Evolutionary conservation across 2,888 invertebrate species (phyloP).

Genomic region (Laothoe populi): DNA sequence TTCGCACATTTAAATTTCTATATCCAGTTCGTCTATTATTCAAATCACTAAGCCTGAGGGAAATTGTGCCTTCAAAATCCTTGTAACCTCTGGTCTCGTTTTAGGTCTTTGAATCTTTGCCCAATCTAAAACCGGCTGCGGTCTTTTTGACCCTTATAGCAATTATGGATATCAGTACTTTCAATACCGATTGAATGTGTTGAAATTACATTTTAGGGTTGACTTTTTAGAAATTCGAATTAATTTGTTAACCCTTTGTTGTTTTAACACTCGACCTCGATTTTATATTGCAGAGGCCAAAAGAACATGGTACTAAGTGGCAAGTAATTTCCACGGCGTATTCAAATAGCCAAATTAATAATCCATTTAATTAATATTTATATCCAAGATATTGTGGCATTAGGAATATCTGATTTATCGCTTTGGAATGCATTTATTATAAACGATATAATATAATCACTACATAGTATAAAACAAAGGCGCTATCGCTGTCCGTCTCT

Average conservation of each 20-base stretch:
- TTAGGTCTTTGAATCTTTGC: background rate
- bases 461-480: too few relatives aligned
- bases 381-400: too few relatives aligned
- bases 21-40: background rate
- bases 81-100: conserved; percentile 9
- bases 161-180: conserved; percentile 14
- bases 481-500: too few relatives aligned
- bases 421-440: too few relatives aligned
- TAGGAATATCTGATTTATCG: too few relatives aligned
- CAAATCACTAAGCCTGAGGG: background rate
- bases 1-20: background rate
- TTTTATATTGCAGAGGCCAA: too few relatives aligned
- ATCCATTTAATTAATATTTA: too few relatives aligned
- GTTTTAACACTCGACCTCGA: background rate
- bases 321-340: too few relatives aligned
- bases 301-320: too few relatives aligned
- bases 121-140: conserved; percentile 9
- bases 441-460: too few relatives aligned
- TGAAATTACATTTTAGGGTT: background rate
- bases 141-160: conserved; percentile 8
- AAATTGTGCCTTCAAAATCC: conserved; percentile 3
- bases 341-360: too few relatives aligned
- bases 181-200: background rate
- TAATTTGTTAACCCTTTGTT: background rate
- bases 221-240: conserved; percentile 5